Evolutionary conservation across 2,888 invertebrate species (phyloP), one percentile per base, ranked within the genome.

Genomic region (Anagyrus pseudococci): DNA sequence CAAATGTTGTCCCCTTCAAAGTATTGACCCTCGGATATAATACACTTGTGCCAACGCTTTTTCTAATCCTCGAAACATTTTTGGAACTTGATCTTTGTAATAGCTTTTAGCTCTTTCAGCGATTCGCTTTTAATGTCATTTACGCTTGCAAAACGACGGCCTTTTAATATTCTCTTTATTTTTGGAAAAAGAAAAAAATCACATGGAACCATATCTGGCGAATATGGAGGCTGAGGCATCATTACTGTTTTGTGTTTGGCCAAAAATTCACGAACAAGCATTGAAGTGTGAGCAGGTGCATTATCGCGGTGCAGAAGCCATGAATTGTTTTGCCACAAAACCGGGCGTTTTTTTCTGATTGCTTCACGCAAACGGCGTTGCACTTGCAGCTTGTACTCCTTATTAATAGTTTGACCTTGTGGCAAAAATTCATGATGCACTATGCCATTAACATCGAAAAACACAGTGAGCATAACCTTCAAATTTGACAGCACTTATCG

Each of bases 41-140:
- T n/a, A 40, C 40, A 40, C 17, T 15, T n/a, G 17, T 15, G 17
- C 15, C n/a, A n/a, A n/a, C n/a, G n/a, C n/a, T n/a, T n/a, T n/a
- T n/a, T 72, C 72, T 69, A 72, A 58, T 72, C 56, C 43, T 70
- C 60, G 58, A 71, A 74, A 10, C 47, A 47, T 25, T 47, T 23
- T 15, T 47, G 47, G 25, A 15, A 47, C 2, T 47, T 15, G 15
- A 4, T 47, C 15, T 47, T 22, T 47, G 47, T 4, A 4, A 47
- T 47, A 23, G 22, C 25, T n/a, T 47, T 47, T 10, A 47, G n/a
- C n/a, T n/a, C n/a, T n/a, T n/a, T 44, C 20, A 44, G 2, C 44
- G 19, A 44, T 44, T 3, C 44, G 20, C 6, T 44, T 44, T 44
- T 44, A n/a, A n/a, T n/a, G n/a, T n/a, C n/a, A n/a, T n/a, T n/a